Conservation (phyloP, 2,113 vertebrate genomes). For the Zosterops pallidus region DNA sequence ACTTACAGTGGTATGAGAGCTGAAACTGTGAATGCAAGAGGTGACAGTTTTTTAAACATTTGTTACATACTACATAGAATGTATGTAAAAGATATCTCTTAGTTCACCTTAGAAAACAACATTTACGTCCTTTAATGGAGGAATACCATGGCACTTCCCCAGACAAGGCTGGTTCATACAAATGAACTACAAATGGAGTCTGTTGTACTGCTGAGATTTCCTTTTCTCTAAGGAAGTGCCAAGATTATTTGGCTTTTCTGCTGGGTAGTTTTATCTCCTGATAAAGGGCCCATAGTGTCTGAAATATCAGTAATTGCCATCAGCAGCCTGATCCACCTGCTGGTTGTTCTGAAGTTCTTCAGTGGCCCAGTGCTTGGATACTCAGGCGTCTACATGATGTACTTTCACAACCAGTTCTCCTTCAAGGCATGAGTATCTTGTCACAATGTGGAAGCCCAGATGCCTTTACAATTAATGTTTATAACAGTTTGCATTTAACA, state of each 20-base stretch:
- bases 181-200: background rate
- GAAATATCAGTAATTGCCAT: background rate
- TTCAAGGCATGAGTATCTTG: background rate
- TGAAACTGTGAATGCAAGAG: background rate
- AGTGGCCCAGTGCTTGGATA: background rate
- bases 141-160: background rate
- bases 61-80: background rate
- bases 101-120: background rate
- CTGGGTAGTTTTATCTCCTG: background rate
- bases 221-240: background rate
- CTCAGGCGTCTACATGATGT: no score
- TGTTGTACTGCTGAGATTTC: background rate
- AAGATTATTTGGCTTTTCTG: background rate
- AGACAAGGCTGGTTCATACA: background rate
- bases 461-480: background rate
- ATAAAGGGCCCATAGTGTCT: background rate
- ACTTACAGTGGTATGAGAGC: fast-evolving
- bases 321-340: background rate
- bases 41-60: background rate
- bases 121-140: background rate
- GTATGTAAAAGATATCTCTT: background rate
- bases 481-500: background rate
- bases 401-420: background rate
- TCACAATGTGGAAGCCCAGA: background rate
- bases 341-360: background rate